Evolutionary conservation across 2,797 vertebrate species (phyloP).

Genomic region (Astyanax mexicanus): DNA sequence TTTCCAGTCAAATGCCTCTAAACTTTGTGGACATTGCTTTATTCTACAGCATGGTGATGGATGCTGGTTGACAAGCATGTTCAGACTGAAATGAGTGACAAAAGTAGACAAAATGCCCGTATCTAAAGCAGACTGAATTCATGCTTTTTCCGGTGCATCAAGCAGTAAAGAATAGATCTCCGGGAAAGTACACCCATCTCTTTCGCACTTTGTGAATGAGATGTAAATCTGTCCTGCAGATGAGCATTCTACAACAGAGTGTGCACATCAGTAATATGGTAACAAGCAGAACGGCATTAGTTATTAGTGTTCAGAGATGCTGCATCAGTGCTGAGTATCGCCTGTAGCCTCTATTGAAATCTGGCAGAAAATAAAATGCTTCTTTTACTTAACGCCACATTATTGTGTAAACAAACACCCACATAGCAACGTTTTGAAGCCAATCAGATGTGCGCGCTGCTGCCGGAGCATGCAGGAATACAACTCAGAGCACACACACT

Average conservation of each 20-base stretch:
- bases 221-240: conserved; percentile 17
- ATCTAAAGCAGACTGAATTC: too few relatives aligned
- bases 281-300: conserved; percentile 32
- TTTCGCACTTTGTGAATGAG: conserved; percentile 10
- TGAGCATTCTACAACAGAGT: neutral
- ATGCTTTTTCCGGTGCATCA: neutral
- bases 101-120: too few relatives aligned
- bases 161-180: conserved; percentile 15
- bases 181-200: neutral
- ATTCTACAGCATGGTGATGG: too few relatives aligned
- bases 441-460: conserved; percentile 25
- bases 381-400: conserved; percentile 33
- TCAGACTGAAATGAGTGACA: too few relatives aligned
- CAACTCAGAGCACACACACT: neutral
- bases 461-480: neutral
- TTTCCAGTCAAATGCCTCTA: too few relatives aligned
- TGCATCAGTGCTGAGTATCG: conserved; percentile 15
- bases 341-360: conserved; percentile 27
- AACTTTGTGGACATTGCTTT: too few relatives aligned
- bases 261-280: conserved; percentile 13
- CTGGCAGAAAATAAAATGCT: conserved; percentile 23
- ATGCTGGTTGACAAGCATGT: too few relatives aligned
- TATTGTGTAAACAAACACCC: conserved; percentile 38
- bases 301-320: too few relatives aligned
- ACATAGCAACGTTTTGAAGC: neutral